Conservation (phyloP, 2,113 vertebrate genomes). For the Notothenia rossii region DNA sequence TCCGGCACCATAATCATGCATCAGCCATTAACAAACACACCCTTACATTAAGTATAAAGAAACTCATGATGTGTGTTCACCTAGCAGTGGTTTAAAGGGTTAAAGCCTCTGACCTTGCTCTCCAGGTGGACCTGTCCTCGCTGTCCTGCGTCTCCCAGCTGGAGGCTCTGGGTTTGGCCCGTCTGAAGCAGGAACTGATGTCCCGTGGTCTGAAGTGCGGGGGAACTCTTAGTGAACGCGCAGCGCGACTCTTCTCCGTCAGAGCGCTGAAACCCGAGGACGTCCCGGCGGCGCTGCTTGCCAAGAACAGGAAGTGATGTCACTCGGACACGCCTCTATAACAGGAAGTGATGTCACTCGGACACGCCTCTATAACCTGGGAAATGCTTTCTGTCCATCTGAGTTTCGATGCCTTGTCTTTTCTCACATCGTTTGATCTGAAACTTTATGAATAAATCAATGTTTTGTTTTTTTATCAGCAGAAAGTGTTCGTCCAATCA, state of each 20-base stretch:
- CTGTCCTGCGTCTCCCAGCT: constrained; percentile 73
- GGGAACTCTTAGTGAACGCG: constrained; percentile 91
- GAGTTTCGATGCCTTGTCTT: not conserved
- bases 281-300: constrained; percentile 87
- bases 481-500: constrained; percentile 3
- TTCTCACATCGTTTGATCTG: not conserved
- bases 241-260: constrained; percentile 89
- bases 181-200: constrained; percentile 88
- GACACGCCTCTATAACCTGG: too few relatives aligned
- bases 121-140: fast-evolving
- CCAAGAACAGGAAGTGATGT: constrained; percentile 84
- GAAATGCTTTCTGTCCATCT: too few relatives aligned
- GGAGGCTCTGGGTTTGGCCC: constrained; percentile 89
- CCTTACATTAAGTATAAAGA: too few relatives aligned
- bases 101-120: not conserved
- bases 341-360: too few relatives aligned
- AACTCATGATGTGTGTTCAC: too few relatives aligned
- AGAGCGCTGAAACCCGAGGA: constrained; percentile 84
- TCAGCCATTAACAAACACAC: too few relatives aligned
- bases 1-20: too few relatives aligned
- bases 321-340: too few relatives aligned
- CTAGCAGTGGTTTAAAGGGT: too few relatives aligned
- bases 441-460: not conserved
- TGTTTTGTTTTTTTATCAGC: too few relatives aligned
- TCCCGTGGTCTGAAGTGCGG: constrained; percentile 92